These are phyloP conservation scores for Phrixothrix hirtus DNA, from an alignment of 2,888 invertebrate species.

Conservation along the genomic window DNA sequence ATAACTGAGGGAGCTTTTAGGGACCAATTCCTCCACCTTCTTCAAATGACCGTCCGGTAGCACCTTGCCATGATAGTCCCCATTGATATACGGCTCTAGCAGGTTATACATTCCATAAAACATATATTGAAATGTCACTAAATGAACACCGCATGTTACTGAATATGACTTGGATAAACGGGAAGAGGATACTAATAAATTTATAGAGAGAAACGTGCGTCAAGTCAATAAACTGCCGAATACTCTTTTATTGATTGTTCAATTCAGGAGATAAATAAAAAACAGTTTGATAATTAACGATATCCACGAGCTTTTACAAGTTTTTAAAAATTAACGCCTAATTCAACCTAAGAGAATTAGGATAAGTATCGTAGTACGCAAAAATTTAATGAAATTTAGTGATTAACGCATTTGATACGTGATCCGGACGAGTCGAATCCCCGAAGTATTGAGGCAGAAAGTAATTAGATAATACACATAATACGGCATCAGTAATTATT, in stretches of 20 bases:
- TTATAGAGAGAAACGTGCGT: constrained; percentile 25
- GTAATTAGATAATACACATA: too few species aligned
- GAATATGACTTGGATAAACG: constrained; percentile 47
- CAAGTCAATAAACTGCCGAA: constrained; percentile 12
- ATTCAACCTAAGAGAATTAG: not conserved
- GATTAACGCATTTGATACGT: too few species aligned
- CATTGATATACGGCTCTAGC: constrained; percentile 54
- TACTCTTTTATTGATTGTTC: too few species aligned
- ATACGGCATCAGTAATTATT: too few species aligned
- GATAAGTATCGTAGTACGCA: too few species aligned
- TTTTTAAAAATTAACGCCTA: not conserved
- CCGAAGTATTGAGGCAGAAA: too few species aligned
- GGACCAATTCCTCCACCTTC: constrained; percentile 27
- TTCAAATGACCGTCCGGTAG: constrained; percentile 42
- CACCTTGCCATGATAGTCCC: constrained; percentile 56
- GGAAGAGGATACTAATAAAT: constrained; percentile 38
- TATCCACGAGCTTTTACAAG: too few species aligned
- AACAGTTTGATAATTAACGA: too few species aligned
- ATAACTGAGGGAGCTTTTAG: constrained; percentile 30
- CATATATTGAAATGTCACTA: constrained; percentile 54
- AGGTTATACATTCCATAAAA: constrained; percentile 56
- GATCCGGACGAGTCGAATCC: too few species aligned
- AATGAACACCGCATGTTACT: constrained; percentile 47
- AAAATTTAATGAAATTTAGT: too few species aligned
- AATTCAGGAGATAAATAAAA: too few species aligned